These are phyloP conservation scores for Limnephilus auricula DNA, from an alignment of 2,888 invertebrate species.

Conservation along the genomic window DNA sequence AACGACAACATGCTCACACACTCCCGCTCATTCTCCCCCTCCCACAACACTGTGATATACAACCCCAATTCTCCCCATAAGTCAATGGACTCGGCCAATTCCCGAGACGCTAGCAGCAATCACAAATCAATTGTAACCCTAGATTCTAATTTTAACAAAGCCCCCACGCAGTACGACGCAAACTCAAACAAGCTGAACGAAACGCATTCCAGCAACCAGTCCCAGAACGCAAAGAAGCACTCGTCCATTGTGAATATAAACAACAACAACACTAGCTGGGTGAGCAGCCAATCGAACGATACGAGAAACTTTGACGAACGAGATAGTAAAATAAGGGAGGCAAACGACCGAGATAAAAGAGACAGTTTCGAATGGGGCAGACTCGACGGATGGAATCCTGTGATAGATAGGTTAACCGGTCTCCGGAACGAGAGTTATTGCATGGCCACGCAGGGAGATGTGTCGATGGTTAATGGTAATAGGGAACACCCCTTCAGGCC, in stretches of 20 bases:
- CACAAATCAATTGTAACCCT: slow-evolving; percentile 63
- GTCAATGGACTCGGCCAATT: slow-evolving; percentile 70
- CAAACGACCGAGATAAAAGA: slow-evolving; percentile 75
- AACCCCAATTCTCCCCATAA: slow-evolving; percentile 72
- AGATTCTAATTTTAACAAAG: slow-evolving; percentile 64
- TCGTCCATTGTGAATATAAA: slow-evolving; percentile 76
- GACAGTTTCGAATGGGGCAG: slow-evolving; percentile 80
- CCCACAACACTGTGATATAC: slow-evolving; percentile 75
- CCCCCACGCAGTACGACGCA: slow-evolving; percentile 60
- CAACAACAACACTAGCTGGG: slow-evolving; percentile 75
- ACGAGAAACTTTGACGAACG: slow-evolving; percentile 76
- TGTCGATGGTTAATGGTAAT: slow-evolving; percentile 77
- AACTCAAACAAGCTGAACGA: slow-evolving; percentile 64
- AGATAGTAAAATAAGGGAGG: slow-evolving; percentile 71
- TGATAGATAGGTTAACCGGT: slow-evolving; percentile 90
- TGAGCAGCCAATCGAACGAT: slow-evolving; percentile 76
- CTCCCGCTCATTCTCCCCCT: slow-evolving; percentile 71
- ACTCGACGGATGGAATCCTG: slow-evolving; percentile 89
- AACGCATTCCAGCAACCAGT: slow-evolving; percentile 57
- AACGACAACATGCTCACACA: slow-evolving; percentile 71
- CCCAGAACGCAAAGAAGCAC: slow-evolving; percentile 71
- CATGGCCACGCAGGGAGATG: slow-evolving; percentile 85
- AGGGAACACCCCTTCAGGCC: slow-evolving; percentile 69
- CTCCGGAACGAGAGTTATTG: slow-evolving; percentile 95
- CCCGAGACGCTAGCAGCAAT: slow-evolving; percentile 69